Evolutionary conservation across 2,113 vertebrate species (phyloP).

Genomic region (Tiliqua scincoides): DNA sequence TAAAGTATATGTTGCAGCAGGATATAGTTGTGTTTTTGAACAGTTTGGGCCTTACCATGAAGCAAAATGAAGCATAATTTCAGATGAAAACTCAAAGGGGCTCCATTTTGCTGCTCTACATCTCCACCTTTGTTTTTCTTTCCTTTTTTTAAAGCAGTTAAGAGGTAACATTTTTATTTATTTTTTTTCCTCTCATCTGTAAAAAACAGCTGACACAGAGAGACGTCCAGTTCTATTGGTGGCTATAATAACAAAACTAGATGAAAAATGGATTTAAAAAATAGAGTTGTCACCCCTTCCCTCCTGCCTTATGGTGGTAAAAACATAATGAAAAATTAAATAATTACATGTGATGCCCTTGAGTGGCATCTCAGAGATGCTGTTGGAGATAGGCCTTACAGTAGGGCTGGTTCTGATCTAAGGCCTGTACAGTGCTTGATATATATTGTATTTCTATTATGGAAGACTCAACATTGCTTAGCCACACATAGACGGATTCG

Average conservation of each 20-base stretch:
- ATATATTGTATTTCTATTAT: too few species aligned
- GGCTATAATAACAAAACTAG: too few species aligned
- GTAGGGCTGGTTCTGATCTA: background rate
- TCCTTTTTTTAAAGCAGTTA: background rate
- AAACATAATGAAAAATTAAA: background rate
- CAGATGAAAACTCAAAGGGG: too few species aligned
- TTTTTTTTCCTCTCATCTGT: too few species aligned
- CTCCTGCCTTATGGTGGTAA: background rate
- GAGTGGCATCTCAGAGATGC: background rate
- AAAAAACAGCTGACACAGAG: background rate
- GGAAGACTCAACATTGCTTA: background rate
- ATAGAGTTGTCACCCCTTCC: too few species aligned
- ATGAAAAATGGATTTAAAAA: too few species aligned
- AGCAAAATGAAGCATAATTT: background rate
- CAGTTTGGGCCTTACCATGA: background rate
- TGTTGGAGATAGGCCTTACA: background rate
- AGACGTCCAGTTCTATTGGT: background rate
- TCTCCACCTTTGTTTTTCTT: background rate
- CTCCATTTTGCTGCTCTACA: background rate
- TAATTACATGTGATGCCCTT: background rate
- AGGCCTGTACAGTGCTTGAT: background rate
- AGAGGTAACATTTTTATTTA: background rate
- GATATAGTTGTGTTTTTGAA: background rate
- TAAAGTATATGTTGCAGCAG: background rate
- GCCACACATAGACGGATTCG: background rate